A percentile compares a stretch with the other conserved stretches of the same genome.
Evolutionary conservation across 2,888 invertebrate genomes (phyloP).

Genomic region (Eremobia ochroleuca): DNA sequence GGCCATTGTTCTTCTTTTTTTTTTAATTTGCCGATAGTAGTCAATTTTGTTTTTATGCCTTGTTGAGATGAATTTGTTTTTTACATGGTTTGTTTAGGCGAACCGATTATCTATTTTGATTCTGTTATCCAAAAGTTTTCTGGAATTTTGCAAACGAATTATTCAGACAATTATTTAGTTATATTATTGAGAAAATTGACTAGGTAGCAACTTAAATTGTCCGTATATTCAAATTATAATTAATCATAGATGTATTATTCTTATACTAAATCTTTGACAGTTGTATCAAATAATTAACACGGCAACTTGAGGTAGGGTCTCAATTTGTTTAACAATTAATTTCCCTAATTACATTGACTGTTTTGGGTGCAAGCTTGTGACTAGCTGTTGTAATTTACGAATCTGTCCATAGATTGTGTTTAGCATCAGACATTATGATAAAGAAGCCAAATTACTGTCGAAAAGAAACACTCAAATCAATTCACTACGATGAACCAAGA

Average conservation of each 20-base stretch:
- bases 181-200: neutral
- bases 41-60: slow-evolving; percentile 34
- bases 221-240: neutral
- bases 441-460: neutral
- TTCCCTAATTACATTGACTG: neutral
- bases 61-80: neutral
- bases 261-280: too few relatives aligned
- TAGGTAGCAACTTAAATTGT: too few relatives aligned
- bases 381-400: neutral
- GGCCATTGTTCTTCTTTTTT: slow-evolving; percentile 43
- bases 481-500: slow-evolving; percentile 1
- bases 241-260: too few relatives aligned
- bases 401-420: neutral
- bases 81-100: too few relatives aligned
- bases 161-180: too few relatives aligned
- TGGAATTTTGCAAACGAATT: neutral
- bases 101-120: too few relatives aligned
- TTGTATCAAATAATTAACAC: too few relatives aligned
- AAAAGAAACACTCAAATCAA: slow-evolving; percentile 5
- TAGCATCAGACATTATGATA: too few relatives aligned
- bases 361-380: neutral
- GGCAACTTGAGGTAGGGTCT: neutral
- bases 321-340: neutral
- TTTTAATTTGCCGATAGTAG: slow-evolving; percentile 38
- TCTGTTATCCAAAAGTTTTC: neutral